These are phyloP conservation scores for Drosophila pandora DNA, from an alignment of 1,140 invertebrate genomes.

Conservation along the genomic window DNA sequence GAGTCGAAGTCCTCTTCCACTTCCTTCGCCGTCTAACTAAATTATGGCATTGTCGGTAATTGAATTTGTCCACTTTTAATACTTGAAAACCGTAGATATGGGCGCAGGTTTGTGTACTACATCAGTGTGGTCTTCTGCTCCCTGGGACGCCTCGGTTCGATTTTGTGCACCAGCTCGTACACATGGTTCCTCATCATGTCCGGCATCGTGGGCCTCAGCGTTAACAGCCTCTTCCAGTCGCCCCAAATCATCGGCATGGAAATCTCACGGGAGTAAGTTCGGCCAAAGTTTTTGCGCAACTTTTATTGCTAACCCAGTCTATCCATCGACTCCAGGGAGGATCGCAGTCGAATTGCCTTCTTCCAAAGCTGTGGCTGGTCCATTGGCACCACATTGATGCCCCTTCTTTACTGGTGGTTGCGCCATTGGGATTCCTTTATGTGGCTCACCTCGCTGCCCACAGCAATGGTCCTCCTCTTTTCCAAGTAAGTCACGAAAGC, in stretches of 20 bases:
- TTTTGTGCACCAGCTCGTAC: slow-evolving; percentile 83
- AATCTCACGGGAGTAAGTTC: slow-evolving; percentile 83
- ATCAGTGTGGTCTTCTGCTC: slow-evolving; percentile 83
- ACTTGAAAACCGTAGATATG: slow-evolving; percentile 78
- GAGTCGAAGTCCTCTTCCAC: slow-evolving; percentile 8
- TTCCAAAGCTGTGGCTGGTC: slow-evolving; percentile 85
- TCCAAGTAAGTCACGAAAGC: slow-evolving; percentile 79
- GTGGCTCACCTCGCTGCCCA: slow-evolving; percentile 84
- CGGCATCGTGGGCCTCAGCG: slow-evolving; percentile 83
- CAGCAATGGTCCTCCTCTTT: slow-evolving; percentile 83
- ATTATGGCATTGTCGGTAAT: slow-evolving; percentile 62
- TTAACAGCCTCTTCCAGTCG: slow-evolving; percentile 84
- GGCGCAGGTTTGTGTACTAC: slow-evolving; percentile 84
- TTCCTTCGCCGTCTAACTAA: slow-evolving; percentile 40
- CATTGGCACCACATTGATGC: slow-evolving; percentile 85
- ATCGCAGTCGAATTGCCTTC: slow-evolving; percentile 84
- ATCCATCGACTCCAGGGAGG: slow-evolving; percentile 57
- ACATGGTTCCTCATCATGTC: slow-evolving; percentile 84
- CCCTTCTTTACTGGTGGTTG: slow-evolving; percentile 86
- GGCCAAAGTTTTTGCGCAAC: slow-evolving; percentile 50
- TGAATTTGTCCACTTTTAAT: slow-evolving; percentile 58
- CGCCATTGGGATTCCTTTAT: slow-evolving; percentile 86
- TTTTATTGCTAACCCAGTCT: slow-evolving; percentile 30
- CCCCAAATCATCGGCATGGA: slow-evolving; percentile 85
- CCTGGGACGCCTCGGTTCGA: slow-evolving; percentile 83